These are phyloP conservation scores for Pycnomerus fuliginosus DNA, from an alignment of 2,888 invertebrate species.

Conservation along the genomic window DNA sequence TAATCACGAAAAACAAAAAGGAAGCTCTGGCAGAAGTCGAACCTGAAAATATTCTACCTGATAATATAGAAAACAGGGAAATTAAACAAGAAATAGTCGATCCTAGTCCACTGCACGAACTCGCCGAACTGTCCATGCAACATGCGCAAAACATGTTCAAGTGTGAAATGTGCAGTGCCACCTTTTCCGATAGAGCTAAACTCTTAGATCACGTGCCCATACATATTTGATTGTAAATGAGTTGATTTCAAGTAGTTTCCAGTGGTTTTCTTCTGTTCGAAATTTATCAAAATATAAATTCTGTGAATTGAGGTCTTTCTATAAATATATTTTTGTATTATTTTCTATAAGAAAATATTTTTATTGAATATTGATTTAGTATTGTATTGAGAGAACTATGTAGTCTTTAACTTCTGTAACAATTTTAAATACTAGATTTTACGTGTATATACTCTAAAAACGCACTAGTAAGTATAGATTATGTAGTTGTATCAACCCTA, in stretches of 20 bases:
- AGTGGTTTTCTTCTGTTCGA: not conserved
- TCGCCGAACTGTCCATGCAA: conserved; percentile 56
- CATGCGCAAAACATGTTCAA: conserved; percentile 59
- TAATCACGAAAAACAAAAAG: conserved; percentile 46
- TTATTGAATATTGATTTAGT: conserved; percentile 1
- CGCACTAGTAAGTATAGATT: conserved; percentile 19
- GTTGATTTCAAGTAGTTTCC: not conserved
- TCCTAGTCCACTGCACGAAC: conserved; percentile 54
- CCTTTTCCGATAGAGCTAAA: conserved; percentile 73
- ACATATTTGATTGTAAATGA: conserved; percentile 67
- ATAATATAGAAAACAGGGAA: conserved; percentile 10
- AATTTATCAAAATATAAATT: conserved; percentile 4
- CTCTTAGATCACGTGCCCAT: conserved; percentile 76
- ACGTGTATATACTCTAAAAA: conserved; percentile 23
- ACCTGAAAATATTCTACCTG: conserved; percentile 38
- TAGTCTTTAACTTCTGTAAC: conserved; percentile 24
- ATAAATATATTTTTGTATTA: conserved; percentile 23
- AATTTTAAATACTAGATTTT: conserved; percentile 23
- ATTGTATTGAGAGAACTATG: conserved; percentile 17
- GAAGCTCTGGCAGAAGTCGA: conserved; percentile 35
- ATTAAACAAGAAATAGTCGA: conserved; percentile 51
- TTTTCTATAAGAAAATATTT: conserved; percentile 14
- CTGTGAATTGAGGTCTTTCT: conserved; percentile 2
- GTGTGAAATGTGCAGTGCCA: conserved; percentile 81
- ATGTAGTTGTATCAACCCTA: conserved; percentile 34